Conservation (phyloP, 1,140 invertebrate genomes). For the Aphaenogaster rudis region DNA sequence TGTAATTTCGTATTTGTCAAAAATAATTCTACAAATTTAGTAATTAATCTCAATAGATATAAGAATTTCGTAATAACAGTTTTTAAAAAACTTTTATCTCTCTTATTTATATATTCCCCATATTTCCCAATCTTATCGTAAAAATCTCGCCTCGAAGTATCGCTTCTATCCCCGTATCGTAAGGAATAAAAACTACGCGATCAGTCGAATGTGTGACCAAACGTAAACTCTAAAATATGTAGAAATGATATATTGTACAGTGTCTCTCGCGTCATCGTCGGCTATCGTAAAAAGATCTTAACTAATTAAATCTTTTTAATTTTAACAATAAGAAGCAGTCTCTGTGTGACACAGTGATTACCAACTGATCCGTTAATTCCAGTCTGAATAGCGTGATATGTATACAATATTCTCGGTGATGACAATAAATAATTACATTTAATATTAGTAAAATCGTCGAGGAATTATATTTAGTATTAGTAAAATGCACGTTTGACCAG, state of each 20-base stretch:
- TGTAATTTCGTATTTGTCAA: conserved; percentile 37
- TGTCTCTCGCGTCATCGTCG: neutral
- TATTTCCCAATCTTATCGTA: conserved; percentile 3
- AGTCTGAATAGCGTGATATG: conserved; percentile 31
- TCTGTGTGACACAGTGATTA: conserved; percentile 66
- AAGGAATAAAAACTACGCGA: conserved; percentile 19
- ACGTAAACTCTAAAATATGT: neutral
- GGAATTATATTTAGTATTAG: conserved; percentile 33
- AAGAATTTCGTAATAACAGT: conserved; percentile 49
- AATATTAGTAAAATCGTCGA: conserved; percentile 18
- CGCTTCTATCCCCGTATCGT: neutral
- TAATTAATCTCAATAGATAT: conserved; percentile 24
- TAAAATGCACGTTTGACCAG: conserved; percentile 1
- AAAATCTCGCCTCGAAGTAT: conserved; percentile 38
- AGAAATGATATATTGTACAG: conserved; percentile 31
- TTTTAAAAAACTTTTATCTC: conserved; percentile 24
- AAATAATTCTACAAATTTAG: conserved; percentile 46
- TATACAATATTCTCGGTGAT: conserved; percentile 1
- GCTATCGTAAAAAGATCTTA: conserved; percentile 40
- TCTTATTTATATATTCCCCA: neutral
- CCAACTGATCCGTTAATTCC: conserved; percentile 59
- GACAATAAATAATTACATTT: conserved; percentile 36
- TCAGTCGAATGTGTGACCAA: conserved; percentile 39
- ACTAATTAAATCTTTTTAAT: conserved; percentile 61
- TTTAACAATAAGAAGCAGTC: conserved; percentile 68